Conservation (phyloP, 2,888 invertebrate genomes). For the Carterocephalus palaemon region DNA sequence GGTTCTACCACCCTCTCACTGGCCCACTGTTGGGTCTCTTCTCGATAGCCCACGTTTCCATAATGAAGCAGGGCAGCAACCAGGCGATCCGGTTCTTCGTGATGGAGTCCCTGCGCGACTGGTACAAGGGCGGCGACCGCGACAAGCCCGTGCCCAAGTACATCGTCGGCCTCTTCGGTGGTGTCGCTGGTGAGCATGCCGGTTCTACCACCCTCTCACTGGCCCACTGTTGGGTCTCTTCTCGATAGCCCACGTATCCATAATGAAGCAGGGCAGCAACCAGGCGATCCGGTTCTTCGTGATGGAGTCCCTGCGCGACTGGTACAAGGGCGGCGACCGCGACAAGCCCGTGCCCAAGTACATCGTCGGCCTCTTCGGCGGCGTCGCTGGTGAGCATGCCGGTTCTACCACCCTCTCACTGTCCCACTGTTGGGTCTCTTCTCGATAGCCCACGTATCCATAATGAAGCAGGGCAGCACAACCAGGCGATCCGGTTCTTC, state of each 20-base stretch:
- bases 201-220: no score
- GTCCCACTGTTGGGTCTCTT: no score
- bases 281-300: slow-evolving; percentile 99
- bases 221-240: no score
- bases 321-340: slow-evolving; percentile 92
- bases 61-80: slow-evolving; percentile 98
- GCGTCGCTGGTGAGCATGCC: slow-evolving; percentile 85
- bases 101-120: slow-evolving; percentile 96
- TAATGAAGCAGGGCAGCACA: no score
- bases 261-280: slow-evolving; percentile 98
- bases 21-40: no score
- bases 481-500: no score
- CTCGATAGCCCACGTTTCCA: no score
- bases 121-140: slow-evolving; percentile 92
- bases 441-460: no score
- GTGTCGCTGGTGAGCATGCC: slow-evolving; percentile 85
- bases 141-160: slow-evolving; percentile 91
- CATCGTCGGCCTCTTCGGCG: slow-evolving; percentile 95
- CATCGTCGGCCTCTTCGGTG: slow-evolving; percentile 95
- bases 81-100: slow-evolving; percentile 99
- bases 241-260: no score
- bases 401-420: no score
- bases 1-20: no score
- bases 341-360: slow-evolving; percentile 91
- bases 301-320: slow-evolving; percentile 96